Base-by-base conservation (phyloP, 1,140 invertebrate genomes). In the Pseudoatta argentina region DNA sequence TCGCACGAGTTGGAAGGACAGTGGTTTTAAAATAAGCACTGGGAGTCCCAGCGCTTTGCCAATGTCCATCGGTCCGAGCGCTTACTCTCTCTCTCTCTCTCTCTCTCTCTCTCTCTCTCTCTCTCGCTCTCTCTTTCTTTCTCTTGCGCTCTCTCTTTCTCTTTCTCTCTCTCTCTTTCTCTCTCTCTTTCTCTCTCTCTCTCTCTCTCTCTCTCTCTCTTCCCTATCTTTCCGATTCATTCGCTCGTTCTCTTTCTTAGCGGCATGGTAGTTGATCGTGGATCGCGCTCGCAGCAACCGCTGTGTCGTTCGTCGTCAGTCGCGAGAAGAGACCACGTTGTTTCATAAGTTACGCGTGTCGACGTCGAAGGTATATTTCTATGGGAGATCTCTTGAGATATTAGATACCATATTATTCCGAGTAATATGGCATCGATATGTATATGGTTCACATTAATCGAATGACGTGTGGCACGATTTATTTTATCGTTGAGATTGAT, bases 11-110 rank as follows among this genome's bases (percentile, higher is more conserved):
- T 92, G 91, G 94, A 94, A 94, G 94, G 94, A 94, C 93, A 93
- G 94, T 69, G 88, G 94, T 94, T 94, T 94, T 94, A 94, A 94
- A 94, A 94, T 94, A 94, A 93, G 92, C 91, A 89, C 61, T 92
- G 91, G 72, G 76, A 82, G 89, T 86, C 90, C 76, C 88, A 91
- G 89, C 87, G 92, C 92, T 89, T 71, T 93, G 93, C 91, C 93
- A 92, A 94, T 93, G 92, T 63, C 90, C 79, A 91, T 88, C 89
- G 83, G 88, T 72, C 53, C 89, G 79, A 87, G n/a, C 86, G 61
- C 61, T 86, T 67, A 16, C 59, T 81, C 71, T 63, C 81, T 55
- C 16, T 77, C 30, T 76, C 39, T 76, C 14, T 24, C 24, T 24
- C 3, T 30, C 27, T 27, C 27, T 27, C 27, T 27, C 2, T 27